These are phyloP conservation scores for Pristionchus maxplancki DNA, from an alignment of 2,888 invertebrate species.

Conservation along the genomic window DNA sequence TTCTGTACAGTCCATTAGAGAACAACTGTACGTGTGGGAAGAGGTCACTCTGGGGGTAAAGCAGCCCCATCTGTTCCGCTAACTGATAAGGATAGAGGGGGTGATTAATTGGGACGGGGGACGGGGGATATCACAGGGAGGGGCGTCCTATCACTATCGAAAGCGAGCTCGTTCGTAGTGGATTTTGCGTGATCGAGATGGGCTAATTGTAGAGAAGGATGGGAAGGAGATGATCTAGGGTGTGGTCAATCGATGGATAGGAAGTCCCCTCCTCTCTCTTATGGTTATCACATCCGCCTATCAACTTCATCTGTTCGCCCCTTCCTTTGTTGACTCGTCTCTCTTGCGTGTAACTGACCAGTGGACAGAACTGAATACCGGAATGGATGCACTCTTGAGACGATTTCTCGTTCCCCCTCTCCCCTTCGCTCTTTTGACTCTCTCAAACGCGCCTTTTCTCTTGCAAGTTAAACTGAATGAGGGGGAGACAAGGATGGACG, in stretches of 20 bases:
- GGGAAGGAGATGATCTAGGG: conserved; percentile 11
- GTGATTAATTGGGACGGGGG: conserved; percentile 24
- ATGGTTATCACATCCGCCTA: conserved; percentile 28
- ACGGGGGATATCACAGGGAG: conserved; percentile 24
- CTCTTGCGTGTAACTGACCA: not conserved
- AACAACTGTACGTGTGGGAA: not conserved
- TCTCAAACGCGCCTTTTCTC: not conserved
- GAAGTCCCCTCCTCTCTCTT: not conserved
- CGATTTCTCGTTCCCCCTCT: conserved; percentile 7
- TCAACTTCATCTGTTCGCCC: not conserved
- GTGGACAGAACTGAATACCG: conserved; percentile 8
- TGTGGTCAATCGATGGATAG: conserved; percentile 35
- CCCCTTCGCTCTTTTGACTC: not conserved
- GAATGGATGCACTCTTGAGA: conserved; percentile 38
- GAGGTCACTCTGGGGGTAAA: not conserved
- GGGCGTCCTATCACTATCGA: conserved; percentile 2
- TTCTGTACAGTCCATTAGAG: conserved; percentile 1
- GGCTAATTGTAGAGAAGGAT: not conserved
- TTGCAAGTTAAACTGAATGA: not conserved
- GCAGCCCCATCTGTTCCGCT: not conserved
- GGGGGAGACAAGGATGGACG: not conserved
- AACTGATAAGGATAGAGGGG: not conserved
- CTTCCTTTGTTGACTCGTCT: not conserved
- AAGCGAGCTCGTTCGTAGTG: not conserved
- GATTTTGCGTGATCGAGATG: conserved; percentile 13